Base-by-base conservation (phyloP, 2,888 invertebrate genomes). In the Meiosimyza decipiens region DNA sequence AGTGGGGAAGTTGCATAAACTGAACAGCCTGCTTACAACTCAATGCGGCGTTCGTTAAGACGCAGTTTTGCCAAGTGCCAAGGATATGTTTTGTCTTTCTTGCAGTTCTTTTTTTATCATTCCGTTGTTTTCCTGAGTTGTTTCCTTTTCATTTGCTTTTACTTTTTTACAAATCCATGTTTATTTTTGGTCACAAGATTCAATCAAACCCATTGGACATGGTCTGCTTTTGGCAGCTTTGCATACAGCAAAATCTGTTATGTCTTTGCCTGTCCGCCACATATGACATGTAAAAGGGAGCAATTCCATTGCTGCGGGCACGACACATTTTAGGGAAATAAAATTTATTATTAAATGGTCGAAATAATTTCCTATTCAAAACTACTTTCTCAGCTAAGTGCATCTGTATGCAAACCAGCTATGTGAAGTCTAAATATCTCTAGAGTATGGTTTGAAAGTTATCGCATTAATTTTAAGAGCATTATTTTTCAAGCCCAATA, bases 141-240 rank as follows among this genome's bases (percentile, higher is more conserved):
- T 4, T 18, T 54, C 54, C 7, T 18, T 54, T 18, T n/a, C 54
- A n/a, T 16, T 16, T 54, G 54, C n/a, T 40, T 40, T 40, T 40
- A 40, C 9, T 40, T 40, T 40, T 40, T 40, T 40, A 40, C 40
- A 15, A 18, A 47, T 49, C n/a, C 47, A 55, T 68, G 50, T 68
- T 54, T 52, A 57, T 66, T 66, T 40, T 22, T 12, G 54, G 15
- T 40, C 51, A 15, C 47, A 15, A 33, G 50, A 69, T 13, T 50
- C n/a, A 50, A 51, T 60, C 64, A 50, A 33, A n/a, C 52, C 16
- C 47, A 55, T 15, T 71, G 51, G 18, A 13, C 60, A 49, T 63
- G 16, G 55, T 50, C 75, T 76, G 77, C 64, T 72, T 74, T 71
- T 76, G 77, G 76, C 77, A 77, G 77, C 72, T 73, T 54, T 18